Percentiles rank a stretch among this genome's conserved stretches.
Conservation (phyloP, 2,113 vertebrate genomes). For the Oreocharis arfaki region DNA sequence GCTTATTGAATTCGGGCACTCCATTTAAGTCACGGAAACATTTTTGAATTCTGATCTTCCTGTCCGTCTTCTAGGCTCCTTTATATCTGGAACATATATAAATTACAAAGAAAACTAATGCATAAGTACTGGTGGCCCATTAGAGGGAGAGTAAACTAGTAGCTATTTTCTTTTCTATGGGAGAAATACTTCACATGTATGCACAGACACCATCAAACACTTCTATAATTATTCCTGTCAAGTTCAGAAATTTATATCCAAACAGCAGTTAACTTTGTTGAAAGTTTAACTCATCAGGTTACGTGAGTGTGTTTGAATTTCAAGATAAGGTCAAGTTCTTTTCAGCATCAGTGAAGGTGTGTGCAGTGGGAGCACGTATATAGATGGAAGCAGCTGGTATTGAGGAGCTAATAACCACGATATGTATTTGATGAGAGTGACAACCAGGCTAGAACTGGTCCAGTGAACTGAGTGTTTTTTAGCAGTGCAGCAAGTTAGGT, state of each 20-base stretch:
- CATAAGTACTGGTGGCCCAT: neutral
- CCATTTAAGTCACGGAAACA: neutral
- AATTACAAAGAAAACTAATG: neutral
- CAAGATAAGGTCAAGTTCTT: neutral
- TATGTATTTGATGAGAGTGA: neutral
- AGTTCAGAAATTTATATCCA: neutral
- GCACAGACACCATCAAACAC: neutral
- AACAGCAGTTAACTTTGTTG: neutral
- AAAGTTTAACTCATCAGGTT: neutral
- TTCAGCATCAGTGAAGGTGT: accelerated
- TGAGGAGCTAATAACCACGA: neutral
- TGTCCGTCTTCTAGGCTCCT: neutral
- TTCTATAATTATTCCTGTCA: neutral
- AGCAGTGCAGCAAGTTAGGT: neutral
- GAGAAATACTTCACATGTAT: neutral
- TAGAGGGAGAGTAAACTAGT: neutral
- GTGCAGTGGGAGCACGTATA: neutral
- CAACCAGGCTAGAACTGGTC: neutral
- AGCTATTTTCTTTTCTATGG: neutral
- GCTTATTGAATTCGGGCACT: accelerated
- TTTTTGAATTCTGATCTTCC: neutral
- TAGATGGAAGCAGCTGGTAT: neutral
- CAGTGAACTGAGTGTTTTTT: neutral
- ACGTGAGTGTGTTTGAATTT: neutral
- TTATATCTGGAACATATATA: neutral